A percentile compares a stretch with the other conserved stretches of the same genome.
Evolutionary conservation across 2,888 invertebrate species (phyloP).

Genomic region (Ceriagrion tenellum): DNA sequence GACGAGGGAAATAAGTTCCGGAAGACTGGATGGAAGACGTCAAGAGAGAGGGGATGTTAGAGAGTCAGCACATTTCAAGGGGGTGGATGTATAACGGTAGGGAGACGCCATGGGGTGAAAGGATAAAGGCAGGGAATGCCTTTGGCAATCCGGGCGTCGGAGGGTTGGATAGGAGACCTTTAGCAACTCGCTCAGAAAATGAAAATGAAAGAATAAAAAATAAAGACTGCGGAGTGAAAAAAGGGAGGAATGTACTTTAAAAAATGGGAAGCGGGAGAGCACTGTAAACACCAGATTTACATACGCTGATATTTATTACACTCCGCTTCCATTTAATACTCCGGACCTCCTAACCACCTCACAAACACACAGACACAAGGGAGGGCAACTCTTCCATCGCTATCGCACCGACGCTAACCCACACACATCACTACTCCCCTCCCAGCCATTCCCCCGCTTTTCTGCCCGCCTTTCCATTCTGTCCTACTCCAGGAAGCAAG

Average conservation of each 20-base stretch:
- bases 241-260: neutral
- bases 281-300: conserved; percentile 9
- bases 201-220: neutral
- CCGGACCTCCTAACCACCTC: neutral
- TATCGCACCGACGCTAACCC: no score
- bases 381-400: neutral
- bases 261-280: neutral
- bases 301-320: conserved; percentile 2
- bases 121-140: neutral
- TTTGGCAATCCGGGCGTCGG: no score
- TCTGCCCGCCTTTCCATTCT: no score
- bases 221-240: neutral
- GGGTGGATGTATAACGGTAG: no score
- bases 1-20: no score
- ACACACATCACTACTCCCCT: no score
- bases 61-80: no score
- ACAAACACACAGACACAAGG: neutral
- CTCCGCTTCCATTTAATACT: neutral
- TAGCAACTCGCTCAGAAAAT: neutral
- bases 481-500: no score
- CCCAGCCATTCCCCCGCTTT: no score
- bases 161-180: neutral
- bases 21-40: no score
- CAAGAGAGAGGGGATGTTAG: no score
- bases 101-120: neutral